phyloP scores from a whole-genome alignment of 2,113 vertebrate species.

The Ahaetulla prasina region DNA sequence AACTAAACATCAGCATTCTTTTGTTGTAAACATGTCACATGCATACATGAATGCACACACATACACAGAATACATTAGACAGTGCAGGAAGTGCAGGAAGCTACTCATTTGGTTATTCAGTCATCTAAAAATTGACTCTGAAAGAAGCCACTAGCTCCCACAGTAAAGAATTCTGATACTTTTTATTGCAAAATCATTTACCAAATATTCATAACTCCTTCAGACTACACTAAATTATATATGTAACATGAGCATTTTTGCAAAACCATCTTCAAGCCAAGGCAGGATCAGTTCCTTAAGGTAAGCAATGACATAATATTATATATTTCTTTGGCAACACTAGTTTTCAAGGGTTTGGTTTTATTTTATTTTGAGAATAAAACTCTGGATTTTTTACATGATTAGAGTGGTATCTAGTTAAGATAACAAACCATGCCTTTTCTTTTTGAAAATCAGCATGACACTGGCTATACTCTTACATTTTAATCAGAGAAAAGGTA shows the following conservation, averaged over 20 bases:
- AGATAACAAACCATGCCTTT: slow-evolving; percentile 34
- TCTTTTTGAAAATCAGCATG: slow-evolving; percentile 41
- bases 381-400: slow-evolving; percentile 27
- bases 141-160: background rate
- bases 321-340: slow-evolving; percentile 31
- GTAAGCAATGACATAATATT: slow-evolving; percentile 40
- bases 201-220: slow-evolving; percentile 8
- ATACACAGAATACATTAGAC: background rate
- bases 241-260: slow-evolving; percentile 31
- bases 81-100: background rate
- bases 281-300: slow-evolving; percentile 18
- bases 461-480: slow-evolving; percentile 29
- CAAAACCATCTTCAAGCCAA: slow-evolving; percentile 43
- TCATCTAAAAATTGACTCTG: background rate
- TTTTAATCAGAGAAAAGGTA: slow-evolving; percentile 43
- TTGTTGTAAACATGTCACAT: background rate
- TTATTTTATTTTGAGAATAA: slow-evolving; percentile 37
- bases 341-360: slow-evolving; percentile 35
- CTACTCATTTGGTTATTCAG: background rate
- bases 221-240: slow-evolving; percentile 13
- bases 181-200: slow-evolving; percentile 44
- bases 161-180: background rate
- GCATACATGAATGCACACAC: background rate
- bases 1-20: background rate
- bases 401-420: slow-evolving; percentile 22